These are phyloP conservation scores for Odobenus rosmarus DNA, from an alignment of 2,113 vertebrate species.

Conservation along the genomic window DNA sequence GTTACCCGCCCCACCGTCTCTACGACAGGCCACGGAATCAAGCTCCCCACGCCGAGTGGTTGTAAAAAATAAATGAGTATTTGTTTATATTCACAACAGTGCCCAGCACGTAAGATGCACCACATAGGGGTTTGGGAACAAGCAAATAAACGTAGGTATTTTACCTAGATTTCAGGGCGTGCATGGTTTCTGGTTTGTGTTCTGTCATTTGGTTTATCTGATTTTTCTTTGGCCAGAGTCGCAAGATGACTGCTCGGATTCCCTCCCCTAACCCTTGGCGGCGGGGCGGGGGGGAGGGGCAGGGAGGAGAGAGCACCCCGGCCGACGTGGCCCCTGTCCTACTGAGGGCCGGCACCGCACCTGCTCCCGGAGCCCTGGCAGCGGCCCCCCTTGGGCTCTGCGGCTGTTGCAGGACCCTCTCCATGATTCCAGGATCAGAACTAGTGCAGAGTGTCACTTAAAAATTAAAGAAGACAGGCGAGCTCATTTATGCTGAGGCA, in stretches of 20 bases:
- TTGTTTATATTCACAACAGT: neutral
- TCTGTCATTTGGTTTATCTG: neutral
- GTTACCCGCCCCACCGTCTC: neutral
- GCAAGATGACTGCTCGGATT: rapidly evolving
- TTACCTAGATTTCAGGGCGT: rapidly evolving
- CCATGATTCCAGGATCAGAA: neutral
- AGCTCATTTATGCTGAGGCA: constrained; percentile 82
- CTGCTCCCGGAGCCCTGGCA: neutral
- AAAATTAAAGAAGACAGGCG: constrained; percentile 54
- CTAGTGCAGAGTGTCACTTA: constrained; percentile 42
- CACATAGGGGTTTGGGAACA: neutral
- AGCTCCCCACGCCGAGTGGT: no score
- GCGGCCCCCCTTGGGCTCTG: neutral
- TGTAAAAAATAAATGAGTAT: neutral
- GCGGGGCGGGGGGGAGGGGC: no score
- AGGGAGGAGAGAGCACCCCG: rapidly evolving
- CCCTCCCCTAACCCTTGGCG: neutral
- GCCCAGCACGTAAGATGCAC: rapidly evolving
- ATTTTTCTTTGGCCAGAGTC: neutral
- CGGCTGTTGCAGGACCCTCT: constrained; percentile 18
- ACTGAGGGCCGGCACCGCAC: neutral
- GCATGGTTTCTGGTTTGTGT: rapidly evolving
- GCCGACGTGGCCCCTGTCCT: neutral
- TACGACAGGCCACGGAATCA: no score
- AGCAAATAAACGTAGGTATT: rapidly evolving